Base-by-base conservation (phyloP, 2,797 vertebrate species). In the Lindbergichthys nudifrons region DNA sequence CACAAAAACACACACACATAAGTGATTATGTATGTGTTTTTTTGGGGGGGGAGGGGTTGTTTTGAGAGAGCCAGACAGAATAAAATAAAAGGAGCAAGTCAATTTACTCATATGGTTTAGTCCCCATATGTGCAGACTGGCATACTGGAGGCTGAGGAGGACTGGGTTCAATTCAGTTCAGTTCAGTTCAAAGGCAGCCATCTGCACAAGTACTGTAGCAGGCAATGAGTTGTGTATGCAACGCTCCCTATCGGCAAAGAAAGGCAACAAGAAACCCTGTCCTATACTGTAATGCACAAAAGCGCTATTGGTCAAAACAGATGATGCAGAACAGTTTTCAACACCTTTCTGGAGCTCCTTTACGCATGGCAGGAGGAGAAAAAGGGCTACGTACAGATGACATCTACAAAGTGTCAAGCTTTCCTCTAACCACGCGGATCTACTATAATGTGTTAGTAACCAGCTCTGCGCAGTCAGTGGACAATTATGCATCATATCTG, bases 161-260 rank as follows among this genome's bases (percentile, higher is more conserved):
- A 82, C 81, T 67, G 85, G 73, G 89, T 91, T 90, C 86, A 89
- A 50, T 83, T 80, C 84, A 90, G 81, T 87, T 90, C 88, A 88
- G 65, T 79, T 86, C 86, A 86, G 85, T 90, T 89, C 83, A 87
- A 79, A 89, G 64, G 66, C 82, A 85, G 84, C 84, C 81, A 88
- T 86, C 86, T 86, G 84, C 79, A 83, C 84, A 80, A 81, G 57
- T 62, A 64, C 65, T 67, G 75, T 58, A 66, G 77, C 65, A 70
- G 66, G 67, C 71, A 75, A 73, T 83, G 87, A 82, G 56, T 90
- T 87, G 87, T 92, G 92, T 85, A 71, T 81, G 87, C 88, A 88
- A 88, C 94, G 94, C 94, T 93, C 95, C 92, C 94, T 95, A 87
- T 96, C 93, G 95, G 95, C 92, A 83, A 89, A 77, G 62, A 64